A percentile compares a stretch with the other conserved stretches of the same genome.
Conservation (phyloP, 2,797 vertebrate genomes). For the Setipinna tenuifilis region DNA sequence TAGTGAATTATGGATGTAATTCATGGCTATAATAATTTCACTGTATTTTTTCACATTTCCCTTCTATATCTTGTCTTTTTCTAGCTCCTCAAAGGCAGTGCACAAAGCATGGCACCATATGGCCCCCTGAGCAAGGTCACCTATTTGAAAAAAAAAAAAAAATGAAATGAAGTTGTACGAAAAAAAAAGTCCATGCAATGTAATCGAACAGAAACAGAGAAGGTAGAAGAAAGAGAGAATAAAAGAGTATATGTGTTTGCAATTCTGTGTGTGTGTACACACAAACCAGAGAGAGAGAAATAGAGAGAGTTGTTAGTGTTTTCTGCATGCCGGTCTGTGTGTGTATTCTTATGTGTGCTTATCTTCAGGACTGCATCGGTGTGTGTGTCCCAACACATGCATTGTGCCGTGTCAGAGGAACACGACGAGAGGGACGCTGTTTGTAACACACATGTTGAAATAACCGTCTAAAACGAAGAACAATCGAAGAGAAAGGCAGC, state of each 20-base stretch:
- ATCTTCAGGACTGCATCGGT: neutral
- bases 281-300: neutral
- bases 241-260: neutral
- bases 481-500: neutral
- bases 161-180: neutral
- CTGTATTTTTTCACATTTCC: conserved; percentile 16
- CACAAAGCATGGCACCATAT: conserved; percentile 48
- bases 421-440: neutral
- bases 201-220: neutral
- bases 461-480: neutral
- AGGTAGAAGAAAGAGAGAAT: neutral
- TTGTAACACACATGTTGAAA: neutral
- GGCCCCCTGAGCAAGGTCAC: conserved; percentile 45
- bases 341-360: neutral
- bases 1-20: conserved; percentile 51
- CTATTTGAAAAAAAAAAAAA: neutral
- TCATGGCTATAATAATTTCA: conserved; percentile 49
- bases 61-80: conserved; percentile 8
- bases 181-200: neutral
- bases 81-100: neutral
- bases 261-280: neutral
- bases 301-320: neutral
- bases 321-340: no score
- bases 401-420: neutral
- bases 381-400: neutral